Evolutionary conservation across 2,113 vertebrate species (phyloP), one percentile per base, ranked within the genome.

Genomic region (Epinephelus cyanopodus): DNA sequence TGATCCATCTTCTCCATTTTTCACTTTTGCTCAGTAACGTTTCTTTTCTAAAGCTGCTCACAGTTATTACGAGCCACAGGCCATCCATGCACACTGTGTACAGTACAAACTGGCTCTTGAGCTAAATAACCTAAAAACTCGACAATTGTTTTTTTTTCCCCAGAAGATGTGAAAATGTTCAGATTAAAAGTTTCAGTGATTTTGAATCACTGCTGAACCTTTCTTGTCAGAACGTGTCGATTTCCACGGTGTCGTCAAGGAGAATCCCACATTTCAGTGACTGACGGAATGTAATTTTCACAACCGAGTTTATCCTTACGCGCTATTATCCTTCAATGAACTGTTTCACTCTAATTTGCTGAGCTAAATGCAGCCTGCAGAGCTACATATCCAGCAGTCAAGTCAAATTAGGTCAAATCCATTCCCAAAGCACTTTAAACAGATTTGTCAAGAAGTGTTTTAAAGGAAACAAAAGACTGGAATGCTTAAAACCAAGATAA

Each of bases 381-480:
- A 67, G 64, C 50, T 48, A 66, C 54, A 65, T 56, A 81, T 81
- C 80, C 62, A 73, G 62, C 75, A 84, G 85, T 89, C 83, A 39
- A 75, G 73, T 88, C 75, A 66, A 79, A 88, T 89, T 88, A 77
- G 69, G 81, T 87, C 83, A 86, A 72, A 78, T 68, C 48, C 14
- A 62, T 47, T 86, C 83, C 48, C 53, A 23, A 33, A 77, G 73
- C 82, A 48, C 82, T 85, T 83, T 52, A 25, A 80, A 82, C 33
- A 76, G 76, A 85, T 81, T 74, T 77, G 79, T 86, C 66, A 70
- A 67, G 48, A 70, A 37, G 57, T 57, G 27, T 80, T 73, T 64
- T 63, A 64, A 78, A 82, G 10, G 56, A 81, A 90, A 91, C 74
- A 87, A 86, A 80, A 19, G 75, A 47, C 18, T 4, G 8, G 47